phyloP scores from a whole-genome alignment of 2,113 vertebrate species.

The Echinops telfairi region DNA sequence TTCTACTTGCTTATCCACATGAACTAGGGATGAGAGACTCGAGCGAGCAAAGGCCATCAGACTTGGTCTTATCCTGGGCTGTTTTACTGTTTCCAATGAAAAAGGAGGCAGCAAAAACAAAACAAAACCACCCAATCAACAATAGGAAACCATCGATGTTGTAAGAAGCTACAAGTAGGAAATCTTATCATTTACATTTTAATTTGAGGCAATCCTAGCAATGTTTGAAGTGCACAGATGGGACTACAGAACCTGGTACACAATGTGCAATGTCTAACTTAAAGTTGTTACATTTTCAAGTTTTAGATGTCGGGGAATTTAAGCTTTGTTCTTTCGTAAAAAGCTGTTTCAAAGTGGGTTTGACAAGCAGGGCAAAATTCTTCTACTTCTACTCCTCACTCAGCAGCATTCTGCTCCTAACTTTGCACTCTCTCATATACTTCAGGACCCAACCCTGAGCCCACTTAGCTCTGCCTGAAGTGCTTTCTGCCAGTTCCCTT shows the following conservation, averaged over 20 bases:
- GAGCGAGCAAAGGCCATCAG: not conserved
- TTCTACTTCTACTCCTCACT: not conserved
- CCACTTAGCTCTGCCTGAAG: not conserved
- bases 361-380: slow-evolving; percentile 19
- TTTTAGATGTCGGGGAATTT: no score
- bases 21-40: not conserved
- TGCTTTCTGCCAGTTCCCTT: not conserved
- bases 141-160: not conserved
- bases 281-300: slow-evolving; percentile 15
- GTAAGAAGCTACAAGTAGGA: not conserved
- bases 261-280: not conserved
- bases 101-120: not conserved
- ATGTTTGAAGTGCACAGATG: not conserved
- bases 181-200: slow-evolving; percentile 21
- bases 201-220: slow-evolving; percentile 33
- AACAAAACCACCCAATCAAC: not conserved
- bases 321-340: not conserved
- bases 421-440: not conserved
- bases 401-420: not conserved
- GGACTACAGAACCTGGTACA: slow-evolving; percentile 22
- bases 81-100: slow-evolving; percentile 29
- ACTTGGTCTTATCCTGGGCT: not conserved
- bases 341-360: slow-evolving; percentile 43
- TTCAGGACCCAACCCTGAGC: not conserved
- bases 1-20: not conserved